A percentile compares a stretch with the other conserved stretches of the same genome.
Evolutionary conservation across 2,888 invertebrate species (phyloP).

Genomic region (Patella caerulea): DNA sequence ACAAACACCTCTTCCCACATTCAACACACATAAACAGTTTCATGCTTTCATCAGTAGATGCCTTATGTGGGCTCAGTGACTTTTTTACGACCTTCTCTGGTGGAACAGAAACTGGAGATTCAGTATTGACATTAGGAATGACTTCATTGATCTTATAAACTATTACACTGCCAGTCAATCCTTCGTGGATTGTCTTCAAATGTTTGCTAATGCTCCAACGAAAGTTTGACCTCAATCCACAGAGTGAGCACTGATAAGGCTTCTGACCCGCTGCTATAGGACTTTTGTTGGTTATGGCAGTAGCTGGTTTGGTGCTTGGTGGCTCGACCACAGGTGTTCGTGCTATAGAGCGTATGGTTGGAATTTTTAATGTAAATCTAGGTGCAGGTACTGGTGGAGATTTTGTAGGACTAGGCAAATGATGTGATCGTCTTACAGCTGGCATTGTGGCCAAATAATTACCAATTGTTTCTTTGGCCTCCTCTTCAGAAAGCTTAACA

Average conservation of each 20-base stretch:
- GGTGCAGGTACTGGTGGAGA: constrained; percentile 8
- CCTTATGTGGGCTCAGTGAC: not conserved
- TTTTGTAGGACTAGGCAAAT: constrained; percentile 41
- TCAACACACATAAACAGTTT: constrained; percentile 61
- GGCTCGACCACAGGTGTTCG: not conserved
- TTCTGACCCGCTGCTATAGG: constrained; percentile 18
- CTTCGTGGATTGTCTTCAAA: constrained; percentile 77
- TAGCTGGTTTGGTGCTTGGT: not conserved
- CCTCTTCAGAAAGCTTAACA: constrained; percentile 57
- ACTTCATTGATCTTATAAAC: constrained; percentile 23
- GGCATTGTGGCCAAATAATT: constrained; percentile 59
- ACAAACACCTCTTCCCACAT: constrained; percentile 57
- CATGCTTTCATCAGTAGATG: constrained; percentile 22
- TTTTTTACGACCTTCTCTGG: constrained; percentile 5
- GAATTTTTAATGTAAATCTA: not conserved
- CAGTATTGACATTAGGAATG: constrained; percentile 9
- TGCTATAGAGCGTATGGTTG: constrained; percentile 1
- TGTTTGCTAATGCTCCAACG: constrained; percentile 97
- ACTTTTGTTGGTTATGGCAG: constrained; percentile 15
- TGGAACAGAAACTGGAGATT: constrained; percentile 7
- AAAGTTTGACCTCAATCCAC: constrained; percentile 95
- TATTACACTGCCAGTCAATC: constrained; percentile 48
- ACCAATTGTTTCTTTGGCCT: constrained; percentile 64
- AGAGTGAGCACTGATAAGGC: constrained; percentile 90
- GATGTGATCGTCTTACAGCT: constrained; percentile 55